These are phyloP conservation scores for Mareca strepera DNA, from an alignment of 2,797 vertebrate species.

Conservation along the genomic window DNA sequence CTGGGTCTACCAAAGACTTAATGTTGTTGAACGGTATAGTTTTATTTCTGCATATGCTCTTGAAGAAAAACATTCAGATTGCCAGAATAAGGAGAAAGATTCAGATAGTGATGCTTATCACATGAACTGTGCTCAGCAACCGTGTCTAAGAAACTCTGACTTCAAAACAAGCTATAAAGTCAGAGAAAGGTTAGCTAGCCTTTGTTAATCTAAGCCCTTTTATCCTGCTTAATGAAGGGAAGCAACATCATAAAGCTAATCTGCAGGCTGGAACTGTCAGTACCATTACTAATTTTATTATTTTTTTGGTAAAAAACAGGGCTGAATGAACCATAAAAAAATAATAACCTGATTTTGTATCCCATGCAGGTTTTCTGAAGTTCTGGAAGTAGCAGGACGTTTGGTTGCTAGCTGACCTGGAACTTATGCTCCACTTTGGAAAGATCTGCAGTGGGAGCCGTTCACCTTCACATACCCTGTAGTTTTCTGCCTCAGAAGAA, in stretches of 20 bases:
- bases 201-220: slow-evolving; percentile 53
- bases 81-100: background rate
- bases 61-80: background rate
- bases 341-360: slow-evolving; percentile 61
- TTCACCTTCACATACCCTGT: background rate
- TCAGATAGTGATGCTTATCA: background rate
- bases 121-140: slow-evolving; percentile 45
- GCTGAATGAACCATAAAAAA: slow-evolving; percentile 13
- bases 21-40: background rate
- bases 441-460: background rate
- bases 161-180: slow-evolving; percentile 53
- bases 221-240: slow-evolving; percentile 60
- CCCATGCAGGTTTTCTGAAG: slow-evolving; percentile 63
- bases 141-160: slow-evolving; percentile 47
- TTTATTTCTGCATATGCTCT: background rate
- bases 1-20: background rate
- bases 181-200: slow-evolving; percentile 46
- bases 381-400: background rate
- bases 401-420: background rate
- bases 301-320: background rate
- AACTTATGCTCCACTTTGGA: background rate
- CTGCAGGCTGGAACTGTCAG: slow-evolving; percentile 44
- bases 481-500: background rate
- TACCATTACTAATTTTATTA: background rate
- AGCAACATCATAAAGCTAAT: slow-evolving; percentile 56